Evolutionary conservation across 2,113 vertebrate species (phyloP), one percentile per base, ranked within the genome.

Genomic region (Lathamus discolor): DNA sequence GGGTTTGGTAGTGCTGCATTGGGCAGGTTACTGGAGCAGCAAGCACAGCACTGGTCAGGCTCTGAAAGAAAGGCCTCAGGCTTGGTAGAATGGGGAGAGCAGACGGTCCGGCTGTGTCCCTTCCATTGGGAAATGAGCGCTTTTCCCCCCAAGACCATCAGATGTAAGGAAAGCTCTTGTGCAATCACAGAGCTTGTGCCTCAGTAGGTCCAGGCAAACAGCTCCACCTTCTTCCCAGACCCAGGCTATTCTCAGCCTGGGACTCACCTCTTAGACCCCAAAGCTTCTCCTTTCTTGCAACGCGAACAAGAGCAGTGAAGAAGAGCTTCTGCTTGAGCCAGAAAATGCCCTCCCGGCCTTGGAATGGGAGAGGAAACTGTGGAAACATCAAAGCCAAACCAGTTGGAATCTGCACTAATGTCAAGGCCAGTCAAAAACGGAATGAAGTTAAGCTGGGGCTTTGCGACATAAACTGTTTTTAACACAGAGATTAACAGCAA

Each of bases 61-160:
- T 24, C n/a, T 17, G 3, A 35, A 11, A 24, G 52, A 19, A 69
- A 63, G 2, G 25, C 20, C 46, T 75, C 23, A 12, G 69, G 52
- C 62, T 16, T 6, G 27, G 33, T 22, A 9, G 28, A 19, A 37
- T 2, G 4, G 37, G 27, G 69, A 4, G 24, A 37, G 23, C 13
- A 11, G 52, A 19, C 5, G 61, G 27, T 13, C 67, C 82, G 43
- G 11, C 59, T 37, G 19, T 2, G 0, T 6, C 43, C 11, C 62
- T 14, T 1, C 20, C 0, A 6, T 2, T 1, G 11, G 22, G 28
- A 44, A 61, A 49, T 10, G 2, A 5, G 13, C 6, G 1, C 28
- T 84, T n/a, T 9, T 16, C 37, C 16, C 37, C 25, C 25, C 7
- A 10, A 13, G 27, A 14, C 22, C 23, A 16, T 55, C 24, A 6